phyloP scores from a whole-genome alignment of 2,888 invertebrate species.

The Caenorhabditis parvicauda region DNA sequence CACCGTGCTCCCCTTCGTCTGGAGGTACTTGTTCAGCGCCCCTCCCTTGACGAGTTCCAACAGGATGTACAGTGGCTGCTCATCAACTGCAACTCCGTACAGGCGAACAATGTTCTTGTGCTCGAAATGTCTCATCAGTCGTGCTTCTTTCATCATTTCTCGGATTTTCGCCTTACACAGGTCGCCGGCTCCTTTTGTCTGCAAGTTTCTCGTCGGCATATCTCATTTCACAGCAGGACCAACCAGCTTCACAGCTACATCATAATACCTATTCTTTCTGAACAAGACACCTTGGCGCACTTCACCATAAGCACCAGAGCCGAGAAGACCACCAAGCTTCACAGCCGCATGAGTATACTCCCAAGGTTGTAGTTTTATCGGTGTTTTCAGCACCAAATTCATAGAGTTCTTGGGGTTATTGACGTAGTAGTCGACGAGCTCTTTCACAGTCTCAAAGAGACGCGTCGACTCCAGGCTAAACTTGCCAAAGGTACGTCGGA shows the following conservation, averaged over 20 bases:
- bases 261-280: constrained; percentile 9
- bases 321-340: constrained; percentile 17
- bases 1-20: background rate
- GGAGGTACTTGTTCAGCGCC: constrained; percentile 7
- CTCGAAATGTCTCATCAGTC: constrained; percentile 26
- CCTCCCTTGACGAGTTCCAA: constrained; percentile 27
- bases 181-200: constrained; percentile 17
- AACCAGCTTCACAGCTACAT: constrained; percentile 31
- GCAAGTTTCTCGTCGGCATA: background rate
- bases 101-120: constrained; percentile 31
- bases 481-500: constrained; percentile 1
- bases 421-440: too few relatives aligned
- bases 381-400: constrained; percentile 11
- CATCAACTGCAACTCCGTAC: constrained; percentile 32
- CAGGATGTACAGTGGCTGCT: constrained; percentile 32
- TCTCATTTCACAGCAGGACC: background rate
- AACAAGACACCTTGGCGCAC: constrained; percentile 18
- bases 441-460: background rate
- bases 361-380: constrained; percentile 17
- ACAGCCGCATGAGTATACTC: constrained; percentile 25
- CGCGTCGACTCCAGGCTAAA: background rate
- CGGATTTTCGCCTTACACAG: constrained; percentile 25
- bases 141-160: constrained; percentile 38
- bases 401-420: too few relatives aligned
- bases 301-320: constrained; percentile 34